phyloP scores from a whole-genome alignment of 2,113 vertebrate genomes.

The Clarias macrocephalus region DNA sequence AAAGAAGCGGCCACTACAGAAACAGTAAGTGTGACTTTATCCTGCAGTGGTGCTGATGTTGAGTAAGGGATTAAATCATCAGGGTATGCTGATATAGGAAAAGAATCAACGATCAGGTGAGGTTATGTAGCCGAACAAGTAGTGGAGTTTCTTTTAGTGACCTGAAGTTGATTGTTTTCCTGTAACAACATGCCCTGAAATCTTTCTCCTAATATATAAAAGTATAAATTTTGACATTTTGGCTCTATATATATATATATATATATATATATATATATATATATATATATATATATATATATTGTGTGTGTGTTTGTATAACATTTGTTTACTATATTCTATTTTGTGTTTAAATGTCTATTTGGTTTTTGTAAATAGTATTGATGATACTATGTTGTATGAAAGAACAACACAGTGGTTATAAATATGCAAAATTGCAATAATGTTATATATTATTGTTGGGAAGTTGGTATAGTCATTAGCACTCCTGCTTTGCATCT shows the following conservation, averaged over 20 bases:
- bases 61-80: not conserved
- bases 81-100: not conserved
- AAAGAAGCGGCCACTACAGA: not conserved
- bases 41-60: not conserved
- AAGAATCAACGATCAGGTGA: not conserved
- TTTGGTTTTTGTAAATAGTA: not conserved
- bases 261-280: too few species aligned
- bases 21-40: constrained; percentile 1
- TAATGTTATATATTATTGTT: not conserved
- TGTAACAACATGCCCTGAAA: not conserved
- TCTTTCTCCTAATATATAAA: not conserved
- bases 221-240: too few species aligned
- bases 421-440: not conserved
- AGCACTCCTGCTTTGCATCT: too few species aligned
- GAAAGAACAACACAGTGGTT: not conserved
- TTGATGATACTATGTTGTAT: not conserved
- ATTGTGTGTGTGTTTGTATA: too few species aligned
- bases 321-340: too few species aligned
- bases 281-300: too few species aligned
- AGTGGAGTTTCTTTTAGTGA: not conserved
- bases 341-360: too few species aligned
- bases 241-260: too few species aligned
- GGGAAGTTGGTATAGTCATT: too few species aligned
- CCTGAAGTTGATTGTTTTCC: not conserved
- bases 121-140: not conserved